These are phyloP conservation scores for Steinernema khuongi DNA, from an alignment of 1,140 invertebrate genomes.

Conservation along the genomic window DNA sequence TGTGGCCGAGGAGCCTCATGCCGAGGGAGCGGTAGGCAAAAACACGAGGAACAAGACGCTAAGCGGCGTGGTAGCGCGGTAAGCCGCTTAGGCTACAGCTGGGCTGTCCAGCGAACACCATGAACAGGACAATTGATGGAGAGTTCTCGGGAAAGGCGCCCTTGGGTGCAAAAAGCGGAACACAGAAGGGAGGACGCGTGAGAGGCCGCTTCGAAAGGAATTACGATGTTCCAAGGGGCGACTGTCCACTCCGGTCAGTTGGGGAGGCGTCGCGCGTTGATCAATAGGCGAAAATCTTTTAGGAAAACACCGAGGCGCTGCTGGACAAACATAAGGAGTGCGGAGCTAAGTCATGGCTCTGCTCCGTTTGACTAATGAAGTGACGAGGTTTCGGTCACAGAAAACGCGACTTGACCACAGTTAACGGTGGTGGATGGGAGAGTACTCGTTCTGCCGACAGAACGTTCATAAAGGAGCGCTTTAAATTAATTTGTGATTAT, in stretches of 20 bases:
- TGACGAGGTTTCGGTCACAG: no score
- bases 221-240: background rate
- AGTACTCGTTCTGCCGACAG: no score
- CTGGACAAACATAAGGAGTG: no score
- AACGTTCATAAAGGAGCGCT: no score
- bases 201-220: background rate
- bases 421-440: no score
- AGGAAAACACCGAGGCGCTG: background rate
- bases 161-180: background rate
- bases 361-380: no score
- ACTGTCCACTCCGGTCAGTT: background rate
- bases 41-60: background rate
- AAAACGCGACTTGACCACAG: no score
- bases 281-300: slow-evolving; percentile 5
- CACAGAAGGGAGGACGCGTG: background rate
- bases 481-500: no score
- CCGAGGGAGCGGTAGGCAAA: background rate
- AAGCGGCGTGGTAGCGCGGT: background rate
- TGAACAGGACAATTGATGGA: background rate
- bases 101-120: background rate
- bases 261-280: background rate
- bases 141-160: background rate
- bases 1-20: background rate
- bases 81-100: background rate
- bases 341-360: no score